phyloP scores from a whole-genome alignment of 2,888 invertebrate genomes.

The Heliothis peltigera region DNA sequence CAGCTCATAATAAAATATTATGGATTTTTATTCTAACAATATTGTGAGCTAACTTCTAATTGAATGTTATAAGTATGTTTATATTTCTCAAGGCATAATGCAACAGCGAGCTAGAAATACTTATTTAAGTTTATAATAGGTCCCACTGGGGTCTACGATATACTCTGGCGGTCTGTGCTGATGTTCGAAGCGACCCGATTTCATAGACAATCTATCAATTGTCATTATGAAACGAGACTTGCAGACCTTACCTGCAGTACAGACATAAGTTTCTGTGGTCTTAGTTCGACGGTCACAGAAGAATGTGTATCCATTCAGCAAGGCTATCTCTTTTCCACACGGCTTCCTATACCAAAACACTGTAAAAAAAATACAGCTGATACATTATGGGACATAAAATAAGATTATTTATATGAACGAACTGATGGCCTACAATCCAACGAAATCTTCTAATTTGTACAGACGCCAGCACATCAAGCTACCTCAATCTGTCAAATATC shows the following conservation, averaged over 20 bases:
- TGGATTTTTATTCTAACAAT: too few relatives aligned
- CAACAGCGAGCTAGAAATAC: too few relatives aligned
- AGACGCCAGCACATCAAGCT: too few relatives aligned
- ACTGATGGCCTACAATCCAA: too few relatives aligned
- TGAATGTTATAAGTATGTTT: too few relatives aligned
- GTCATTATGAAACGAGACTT: constrained; percentile 27
- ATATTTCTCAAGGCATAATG: too few relatives aligned
- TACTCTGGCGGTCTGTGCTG: constrained; percentile 21
- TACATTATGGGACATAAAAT: background rate
- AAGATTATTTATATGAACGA: background rate
- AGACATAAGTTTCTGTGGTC: constrained; percentile 15
- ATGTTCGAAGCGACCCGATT: constrained; percentile 21
- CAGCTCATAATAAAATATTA: too few relatives aligned
- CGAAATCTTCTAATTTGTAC: too few relatives aligned
- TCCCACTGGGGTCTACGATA: constrained; percentile 13
- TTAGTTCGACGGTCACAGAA: constrained; percentile 41
- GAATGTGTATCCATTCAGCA: constrained; percentile 68
- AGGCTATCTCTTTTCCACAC: constrained; percentile 61
- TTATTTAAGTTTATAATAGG: constrained; percentile 19
- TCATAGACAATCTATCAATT: constrained; percentile 18
- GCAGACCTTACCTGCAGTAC: constrained; percentile 19
- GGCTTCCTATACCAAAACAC: constrained; percentile 48
- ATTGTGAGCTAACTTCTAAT: too few relatives aligned
- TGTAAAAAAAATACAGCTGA: constrained; percentile 9
- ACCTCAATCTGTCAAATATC: too few relatives aligned